Evolutionary conservation across 2,888 invertebrate species (phyloP), one percentile per base, ranked within the genome.

Genomic region (Drosophila meridionalis): DNA sequence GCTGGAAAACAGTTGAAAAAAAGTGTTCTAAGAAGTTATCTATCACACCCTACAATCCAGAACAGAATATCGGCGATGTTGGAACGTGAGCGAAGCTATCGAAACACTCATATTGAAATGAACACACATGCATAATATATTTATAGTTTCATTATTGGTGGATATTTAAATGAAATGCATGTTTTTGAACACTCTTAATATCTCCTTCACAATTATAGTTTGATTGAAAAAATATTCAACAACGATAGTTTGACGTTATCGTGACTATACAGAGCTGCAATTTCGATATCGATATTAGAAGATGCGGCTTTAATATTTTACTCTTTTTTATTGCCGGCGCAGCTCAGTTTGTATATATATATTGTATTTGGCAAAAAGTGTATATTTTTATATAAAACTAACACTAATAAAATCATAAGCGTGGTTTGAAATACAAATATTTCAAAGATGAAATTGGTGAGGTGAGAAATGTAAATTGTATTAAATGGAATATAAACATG

Each of bases 381-480:
- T n/a, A 7, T 4, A 36, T 26, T 32, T 47, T 32, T 30, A 7
- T 28, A 52, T n/a, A 40, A 30, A 62, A 45, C 14, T 43, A 50
- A 48, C 6, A 36, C 12, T 9, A 36, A 20, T 14, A 55, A 28
- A n/a, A 20, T 32, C n/a, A 7, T n/a, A 62, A 9, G 38, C 6
- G 20, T 30, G 32, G 20, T 40, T 53, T 65, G 7, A 60, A 59
- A 50, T 52, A 47, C 36, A 67, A 50, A 64, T 34, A 68, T 57
- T 60, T 52, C 30, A 43, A 83, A 76, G 45, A 90, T 85, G 84
- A 85, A 90, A 69, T 73, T 85, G 72, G 90, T 90, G 40, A 85
- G 84, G 84, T 85, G 88, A 8, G 11, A 57, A 55, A 47, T 43
- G 30, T 40, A 4, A 36, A 38, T 40, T 58, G 7, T 36, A 34